Evolutionary conservation across 1,140 invertebrate species (phyloP).

Genomic region (Eubasilissa regina): DNA sequence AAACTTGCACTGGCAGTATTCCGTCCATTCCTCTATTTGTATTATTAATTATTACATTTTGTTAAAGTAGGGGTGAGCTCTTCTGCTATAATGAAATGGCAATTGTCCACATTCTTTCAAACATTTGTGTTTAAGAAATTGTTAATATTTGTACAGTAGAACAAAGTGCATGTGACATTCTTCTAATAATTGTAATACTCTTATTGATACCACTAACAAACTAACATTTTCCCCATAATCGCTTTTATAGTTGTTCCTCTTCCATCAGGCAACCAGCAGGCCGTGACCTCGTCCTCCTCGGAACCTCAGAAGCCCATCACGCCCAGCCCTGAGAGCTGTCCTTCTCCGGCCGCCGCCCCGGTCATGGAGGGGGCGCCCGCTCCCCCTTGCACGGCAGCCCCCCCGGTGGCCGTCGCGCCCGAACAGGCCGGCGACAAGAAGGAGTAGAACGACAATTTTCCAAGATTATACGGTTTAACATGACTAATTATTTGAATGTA

Average conservation of each 20-base stretch:
- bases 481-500: too few relatives aligned
- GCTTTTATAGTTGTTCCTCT: constrained; percentile 33
- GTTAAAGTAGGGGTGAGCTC: too few relatives aligned
- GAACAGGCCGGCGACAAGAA: constrained; percentile 17
- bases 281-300: not conserved
- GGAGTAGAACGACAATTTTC: not conserved
- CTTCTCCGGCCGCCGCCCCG: constrained; percentile 60
- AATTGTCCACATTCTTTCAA: too few relatives aligned
- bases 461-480: too few relatives aligned
- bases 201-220: constrained; percentile 20
- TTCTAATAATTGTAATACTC: not conserved
- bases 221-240: constrained; percentile 3
- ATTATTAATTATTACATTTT: too few relatives aligned
- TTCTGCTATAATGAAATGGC: too few relatives aligned
- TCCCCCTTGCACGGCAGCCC: constrained; percentile 26
- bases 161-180: not conserved
- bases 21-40: too few relatives aligned
- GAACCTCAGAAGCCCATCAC: constrained; percentile 45
- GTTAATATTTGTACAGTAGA: too few relatives aligned
- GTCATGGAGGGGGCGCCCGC: constrained; percentile 64
- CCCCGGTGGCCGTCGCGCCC: not conserved
- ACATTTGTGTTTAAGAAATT: too few relatives aligned
- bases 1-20: too few relatives aligned
- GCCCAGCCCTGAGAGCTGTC: constrained; percentile 58
- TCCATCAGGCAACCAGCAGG: constrained; percentile 47